phyloP scores from a whole-genome alignment of 2,797 vertebrate genomes.

The Staurois parvus region DNA sequence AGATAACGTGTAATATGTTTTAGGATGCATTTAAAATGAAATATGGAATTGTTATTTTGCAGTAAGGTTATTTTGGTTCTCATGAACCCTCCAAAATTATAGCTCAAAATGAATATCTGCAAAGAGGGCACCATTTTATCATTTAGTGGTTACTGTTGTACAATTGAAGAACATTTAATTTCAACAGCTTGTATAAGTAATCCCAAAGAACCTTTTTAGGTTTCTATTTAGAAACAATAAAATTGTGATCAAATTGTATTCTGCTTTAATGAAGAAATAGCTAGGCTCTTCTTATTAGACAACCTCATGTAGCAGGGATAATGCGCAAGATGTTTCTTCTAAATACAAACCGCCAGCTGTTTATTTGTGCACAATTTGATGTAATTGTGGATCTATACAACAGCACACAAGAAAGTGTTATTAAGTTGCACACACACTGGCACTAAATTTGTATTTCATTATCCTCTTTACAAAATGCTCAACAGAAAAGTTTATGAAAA shows the following conservation, averaged over 20 bases:
- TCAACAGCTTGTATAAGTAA: constrained; percentile 55
- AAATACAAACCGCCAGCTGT: constrained; percentile 62
- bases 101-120: constrained; percentile 45
- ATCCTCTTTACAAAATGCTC: constrained; percentile 60
- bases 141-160: constrained; percentile 55
- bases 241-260: constrained; percentile 62
- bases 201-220: constrained; percentile 55
- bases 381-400: constrained; percentile 63
- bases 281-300: constrained; percentile 62
- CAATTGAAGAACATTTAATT: constrained; percentile 51
- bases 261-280: constrained; percentile 63
- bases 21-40: constrained; percentile 6
- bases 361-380: constrained; percentile 63
- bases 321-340: constrained; percentile 62
- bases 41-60: not conserved
- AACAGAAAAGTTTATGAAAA: constrained; percentile 61
- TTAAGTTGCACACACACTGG: constrained; percentile 63
- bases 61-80: constrained; percentile 29
- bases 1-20: not conserved
- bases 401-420: constrained; percentile 63
- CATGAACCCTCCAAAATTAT: constrained; percentile 28
- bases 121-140: constrained; percentile 59
- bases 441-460: constrained; percentile 64
- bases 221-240: constrained; percentile 63
- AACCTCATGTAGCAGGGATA: constrained; percentile 60